phyloP scores from a whole-genome alignment of 1,140 invertebrate species.

The Bicyclus anynana region DNA sequence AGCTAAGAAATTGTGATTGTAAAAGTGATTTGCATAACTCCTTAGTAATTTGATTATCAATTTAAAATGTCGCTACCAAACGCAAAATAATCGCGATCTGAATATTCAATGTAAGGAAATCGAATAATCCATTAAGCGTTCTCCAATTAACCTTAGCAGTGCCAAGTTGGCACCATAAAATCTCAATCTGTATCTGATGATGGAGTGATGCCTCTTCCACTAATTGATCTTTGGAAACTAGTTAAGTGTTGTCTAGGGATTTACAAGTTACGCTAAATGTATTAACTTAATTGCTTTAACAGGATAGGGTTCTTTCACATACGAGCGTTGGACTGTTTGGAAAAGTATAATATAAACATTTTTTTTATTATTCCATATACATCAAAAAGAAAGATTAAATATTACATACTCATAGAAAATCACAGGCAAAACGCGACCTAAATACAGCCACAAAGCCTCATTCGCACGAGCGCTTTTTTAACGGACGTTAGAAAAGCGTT shows the following conservation, averaged over 20 bases:
- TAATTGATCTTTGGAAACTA: neutral
- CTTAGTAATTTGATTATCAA: neutral
- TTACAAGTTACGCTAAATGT: neutral
- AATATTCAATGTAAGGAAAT: constrained; percentile 1
- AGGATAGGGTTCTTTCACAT: too few species aligned
- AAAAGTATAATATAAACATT: too few species aligned
- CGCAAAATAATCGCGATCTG: neutral
- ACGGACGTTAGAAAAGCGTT: too few species aligned
- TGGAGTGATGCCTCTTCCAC: neutral
- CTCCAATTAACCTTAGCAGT: neutral
- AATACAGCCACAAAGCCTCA: too few species aligned
- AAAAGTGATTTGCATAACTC: too few species aligned
- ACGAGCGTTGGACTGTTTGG: too few species aligned
- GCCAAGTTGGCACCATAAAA: neutral
- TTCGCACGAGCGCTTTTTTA: too few species aligned
- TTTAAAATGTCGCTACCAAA: neutral
- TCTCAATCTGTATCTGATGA: neutral
- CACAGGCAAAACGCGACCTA: too few species aligned
- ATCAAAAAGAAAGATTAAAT: too few species aligned
- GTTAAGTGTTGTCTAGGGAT: neutral
- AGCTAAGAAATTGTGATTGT: neutral
- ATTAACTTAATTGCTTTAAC: neutral
- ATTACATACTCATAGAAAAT: too few species aligned
- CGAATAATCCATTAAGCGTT: constrained; percentile 1
- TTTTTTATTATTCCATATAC: too few species aligned